A percentile compares a stretch with the other conserved stretches of the same genome.
These are phyloP conservation scores for Vombatus ursinus DNA, from an alignment of 2,113 vertebrate genomes.

Conservation along the genomic window DNA sequence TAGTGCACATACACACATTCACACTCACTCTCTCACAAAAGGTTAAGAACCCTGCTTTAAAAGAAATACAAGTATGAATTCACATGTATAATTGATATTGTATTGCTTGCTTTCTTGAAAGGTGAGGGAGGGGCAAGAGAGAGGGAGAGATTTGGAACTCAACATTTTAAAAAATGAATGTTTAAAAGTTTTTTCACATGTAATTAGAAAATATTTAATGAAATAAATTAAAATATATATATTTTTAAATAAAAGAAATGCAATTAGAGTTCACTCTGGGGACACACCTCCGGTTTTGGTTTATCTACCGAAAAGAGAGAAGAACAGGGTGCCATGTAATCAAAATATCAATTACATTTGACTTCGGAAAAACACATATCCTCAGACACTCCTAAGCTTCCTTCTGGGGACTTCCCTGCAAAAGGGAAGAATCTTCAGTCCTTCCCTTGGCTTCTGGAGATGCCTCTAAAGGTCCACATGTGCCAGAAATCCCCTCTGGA, in stretches of 20 bases:
- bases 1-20: too few species aligned
- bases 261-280: background rate
- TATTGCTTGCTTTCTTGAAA: background rate
- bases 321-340: background rate
- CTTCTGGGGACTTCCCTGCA: background rate
- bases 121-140: background rate
- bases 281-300: background rate
- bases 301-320: background rate
- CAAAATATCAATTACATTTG: background rate
- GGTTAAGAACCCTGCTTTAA: background rate
- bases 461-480: background rate
- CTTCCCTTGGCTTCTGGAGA: background rate
- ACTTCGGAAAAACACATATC: background rate
- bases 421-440: background rate
- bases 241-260: background rate
- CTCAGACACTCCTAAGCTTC: background rate
- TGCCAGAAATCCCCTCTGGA: background rate
- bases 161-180: background rate
- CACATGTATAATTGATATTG: background rate
- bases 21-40: background rate
- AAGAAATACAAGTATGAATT: background rate
- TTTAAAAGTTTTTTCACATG: background rate
- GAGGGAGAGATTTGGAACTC: background rate
- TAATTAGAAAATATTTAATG: background rate
- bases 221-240: background rate